Evolutionary conservation across 2,113 vertebrate species (phyloP).

Genomic region (Nanorana parkeri): DNA sequence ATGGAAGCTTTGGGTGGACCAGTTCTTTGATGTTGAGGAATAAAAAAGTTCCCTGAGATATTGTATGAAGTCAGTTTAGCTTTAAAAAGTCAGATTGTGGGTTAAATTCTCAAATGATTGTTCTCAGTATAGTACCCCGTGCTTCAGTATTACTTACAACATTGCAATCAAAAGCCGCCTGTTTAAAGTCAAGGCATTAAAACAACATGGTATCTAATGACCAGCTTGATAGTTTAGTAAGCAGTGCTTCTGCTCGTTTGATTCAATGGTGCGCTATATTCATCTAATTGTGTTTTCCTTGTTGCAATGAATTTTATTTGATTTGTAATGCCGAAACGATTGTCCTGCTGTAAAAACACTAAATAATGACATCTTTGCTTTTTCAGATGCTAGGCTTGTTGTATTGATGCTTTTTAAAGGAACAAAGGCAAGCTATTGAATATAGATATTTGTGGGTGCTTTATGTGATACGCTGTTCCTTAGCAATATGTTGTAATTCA

Average conservation of each 20-base stretch:
- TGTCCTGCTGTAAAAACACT: constrained; percentile 24
- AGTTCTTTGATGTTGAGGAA: no score
- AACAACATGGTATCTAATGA: constrained; percentile 18
- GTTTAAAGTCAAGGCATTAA: constrained; percentile 4
- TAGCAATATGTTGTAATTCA: no score
- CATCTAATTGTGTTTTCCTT: constrained; percentile 16
- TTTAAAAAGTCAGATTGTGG: no score
- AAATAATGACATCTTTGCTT: constrained; percentile 10
- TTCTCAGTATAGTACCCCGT: neutral
- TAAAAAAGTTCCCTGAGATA: no score
- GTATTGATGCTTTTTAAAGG: constrained; percentile 24
- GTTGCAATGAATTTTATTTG: constrained; percentile 33
- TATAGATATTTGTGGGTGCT: no score
- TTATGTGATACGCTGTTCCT: no score
- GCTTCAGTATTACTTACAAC: neutral
- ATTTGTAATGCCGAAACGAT: constrained; percentile 31
- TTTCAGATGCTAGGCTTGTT: constrained; percentile 4
- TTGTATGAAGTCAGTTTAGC: no score
- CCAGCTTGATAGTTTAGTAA: constrained; percentile 28
- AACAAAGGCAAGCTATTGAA: neutral
- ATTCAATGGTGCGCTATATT: neutral
- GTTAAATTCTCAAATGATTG: no score
- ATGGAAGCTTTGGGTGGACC: no score
- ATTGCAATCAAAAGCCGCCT: neutral
- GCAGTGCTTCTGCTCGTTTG: neutral